A percentile compares a stretch with the other conserved stretches of the same genome.
These are phyloP conservation scores for Hermetia illucens DNA, from an alignment of 1,140 invertebrate genomes.

Conservation along the genomic window DNA sequence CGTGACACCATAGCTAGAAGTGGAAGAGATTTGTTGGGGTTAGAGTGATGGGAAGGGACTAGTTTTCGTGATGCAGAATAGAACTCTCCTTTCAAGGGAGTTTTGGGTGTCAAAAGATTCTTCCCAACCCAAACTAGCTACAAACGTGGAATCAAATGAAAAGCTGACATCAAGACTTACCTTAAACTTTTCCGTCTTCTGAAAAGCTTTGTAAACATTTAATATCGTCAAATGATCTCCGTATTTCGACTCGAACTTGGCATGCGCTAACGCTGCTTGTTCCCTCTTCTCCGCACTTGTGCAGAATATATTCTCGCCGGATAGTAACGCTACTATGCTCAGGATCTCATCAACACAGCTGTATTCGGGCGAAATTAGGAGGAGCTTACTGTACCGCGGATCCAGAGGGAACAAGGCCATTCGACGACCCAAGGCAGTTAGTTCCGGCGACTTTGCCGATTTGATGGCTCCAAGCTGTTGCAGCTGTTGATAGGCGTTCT, in stretches of 20 bases:
- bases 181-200: conserved; percentile 57
- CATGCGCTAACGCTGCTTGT: conserved; percentile 47
- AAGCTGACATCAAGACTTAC: too few relatives aligned
- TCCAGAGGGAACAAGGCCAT: conserved; percentile 89
- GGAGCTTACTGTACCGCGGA: conserved; percentile 73
- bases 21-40: conserved; percentile 9
- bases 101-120: too few relatives aligned
- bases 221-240: conserved; percentile 89
- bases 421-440: conserved; percentile 68
- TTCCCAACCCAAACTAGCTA: too few relatives aligned
- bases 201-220: conserved; percentile 75
- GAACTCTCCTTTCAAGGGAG: too few relatives aligned
- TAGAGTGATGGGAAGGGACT: not conserved
- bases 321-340: conserved; percentile 43
- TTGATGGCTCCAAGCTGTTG: conserved; percentile 61
- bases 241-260: conserved; percentile 72
- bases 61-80: too few relatives aligned
- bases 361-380: conserved; percentile 61
- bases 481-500: conserved; percentile 51
- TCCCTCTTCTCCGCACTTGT: conserved; percentile 40
- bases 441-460: conserved; percentile 26
- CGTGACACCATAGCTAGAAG: conserved; percentile 71
- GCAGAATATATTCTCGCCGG: conserved; percentile 44
- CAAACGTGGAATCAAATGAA: too few relatives aligned
- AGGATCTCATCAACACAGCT: conserved; percentile 70